Base-by-base conservation (phyloP, 2,113 vertebrate genomes). In the Megaceryle torquata region DNA sequence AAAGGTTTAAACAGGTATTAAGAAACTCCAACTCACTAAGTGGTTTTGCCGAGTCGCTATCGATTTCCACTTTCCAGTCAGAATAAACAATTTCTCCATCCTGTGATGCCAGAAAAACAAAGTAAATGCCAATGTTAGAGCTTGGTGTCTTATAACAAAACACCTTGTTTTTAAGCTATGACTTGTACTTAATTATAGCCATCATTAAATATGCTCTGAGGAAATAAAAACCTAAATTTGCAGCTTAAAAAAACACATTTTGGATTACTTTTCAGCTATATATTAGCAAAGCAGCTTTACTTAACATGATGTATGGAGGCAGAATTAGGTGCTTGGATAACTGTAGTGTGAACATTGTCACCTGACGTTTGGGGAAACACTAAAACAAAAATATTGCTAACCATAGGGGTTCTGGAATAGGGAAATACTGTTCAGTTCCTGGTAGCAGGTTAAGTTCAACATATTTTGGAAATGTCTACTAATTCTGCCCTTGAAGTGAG, bases 81-180 rank as follows among this genome's bases (percentile, higher is more conserved):
- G 97, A 98, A 96, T 98, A 98, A 94, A 99, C 17, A 53, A 99
- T 59, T 95, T 98, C 98, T 54, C 99, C 99, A 65, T 98, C 98
- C 99, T 99, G 89, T 85, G 71, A 89, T 82, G 64, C 14, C 72
- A 94, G 50, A 97, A 93, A 94, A 86, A 77, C n/a, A 9, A 89
- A 74, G 60, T 43, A 93, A 90, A 74, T 61, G 37, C 14, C 63
- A 61, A 74, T 0, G 6, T 84, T 48, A 84, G 69, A 70, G 10
- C 25, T 71, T 71, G 61, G 43, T 65, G 50, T 18, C 16, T 59
- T 85, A 63, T 54, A 84, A 17, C 25, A 80, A 82, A 54, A 13
- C 53, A 31, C 22, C 15, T 63, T 69, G 12, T 20, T 90, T 93
- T 79, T 74, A 89, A 85, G 6, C 20, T 89, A 44, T 29, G 44